Evolutionary conservation across 35 echinoderm and acorn worm species (phyloP).

Genomic region (Apostichopus parvimensis): DNA sequence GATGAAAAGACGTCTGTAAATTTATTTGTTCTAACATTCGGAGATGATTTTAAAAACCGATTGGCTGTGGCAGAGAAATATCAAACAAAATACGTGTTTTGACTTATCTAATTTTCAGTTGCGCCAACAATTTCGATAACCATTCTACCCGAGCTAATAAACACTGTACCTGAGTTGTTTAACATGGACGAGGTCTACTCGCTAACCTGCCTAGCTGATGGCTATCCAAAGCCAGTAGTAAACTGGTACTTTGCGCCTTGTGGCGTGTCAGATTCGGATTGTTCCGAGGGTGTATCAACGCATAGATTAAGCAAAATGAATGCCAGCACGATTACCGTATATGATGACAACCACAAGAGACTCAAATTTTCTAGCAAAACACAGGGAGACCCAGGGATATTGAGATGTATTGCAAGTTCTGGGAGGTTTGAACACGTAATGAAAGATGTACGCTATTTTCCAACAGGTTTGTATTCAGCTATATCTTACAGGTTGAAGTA

Average conservation of each 20-base stretch:
- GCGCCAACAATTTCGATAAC: slow-evolving; percentile 35
- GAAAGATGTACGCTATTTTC: slow-evolving; percentile 39
- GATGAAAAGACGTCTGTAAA: no score
- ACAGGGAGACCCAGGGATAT: neutral
- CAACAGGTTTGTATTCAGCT: slow-evolving; percentile 40
- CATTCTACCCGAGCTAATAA: slow-evolving; percentile 18
- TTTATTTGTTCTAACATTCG: neutral
- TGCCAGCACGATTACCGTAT: neutral
- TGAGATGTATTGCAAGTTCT: slow-evolving; percentile 36
- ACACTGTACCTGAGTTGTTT: slow-evolving; percentile 48
- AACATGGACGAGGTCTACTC: slow-evolving; percentile 1
- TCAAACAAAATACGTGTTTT: no score
- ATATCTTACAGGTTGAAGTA: no score
- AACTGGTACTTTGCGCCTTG: slow-evolving; percentile 45
- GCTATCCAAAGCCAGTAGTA: slow-evolving; percentile 43
- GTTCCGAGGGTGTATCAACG: neutral
- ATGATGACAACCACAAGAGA: neutral
- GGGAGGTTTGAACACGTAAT: neutral
- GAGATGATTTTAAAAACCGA: neutral
- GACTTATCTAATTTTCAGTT: slow-evolving; percentile 25
- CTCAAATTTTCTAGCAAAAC: neutral
- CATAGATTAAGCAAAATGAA: neutral
- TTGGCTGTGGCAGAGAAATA: neutral
- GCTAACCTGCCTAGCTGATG: slow-evolving; percentile 58
- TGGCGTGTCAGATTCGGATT: neutral